These are phyloP conservation scores for Formica selysi DNA, from an alignment of 1,140 invertebrate species.

Conservation along the genomic window DNA sequence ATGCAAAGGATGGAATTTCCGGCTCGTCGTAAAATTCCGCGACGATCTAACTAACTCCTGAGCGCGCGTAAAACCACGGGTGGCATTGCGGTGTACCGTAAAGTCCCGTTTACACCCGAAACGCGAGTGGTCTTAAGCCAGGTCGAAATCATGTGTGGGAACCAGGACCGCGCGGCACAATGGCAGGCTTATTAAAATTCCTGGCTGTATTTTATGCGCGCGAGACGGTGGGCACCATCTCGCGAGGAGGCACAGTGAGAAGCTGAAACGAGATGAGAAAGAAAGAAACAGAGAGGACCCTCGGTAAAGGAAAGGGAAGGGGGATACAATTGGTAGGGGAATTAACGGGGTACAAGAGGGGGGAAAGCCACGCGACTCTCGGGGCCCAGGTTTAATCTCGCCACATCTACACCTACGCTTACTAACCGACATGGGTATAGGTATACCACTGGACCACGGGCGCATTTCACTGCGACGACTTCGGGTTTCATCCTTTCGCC, in stretches of 20 bases:
- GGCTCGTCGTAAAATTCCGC: conserved; percentile 70
- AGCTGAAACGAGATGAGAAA: conserved; percentile 42
- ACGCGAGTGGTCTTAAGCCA: conserved; percentile 69
- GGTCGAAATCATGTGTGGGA: conserved; percentile 80
- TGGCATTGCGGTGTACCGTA: conserved; percentile 56
- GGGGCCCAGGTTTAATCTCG: conserved; percentile 74
- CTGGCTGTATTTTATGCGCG: conserved; percentile 80
- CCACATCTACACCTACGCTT: conserved; percentile 81
- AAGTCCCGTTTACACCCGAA: conserved; percentile 74
- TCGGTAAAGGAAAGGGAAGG: conserved; percentile 40
- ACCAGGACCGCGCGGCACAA: conserved; percentile 76
- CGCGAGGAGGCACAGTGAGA: conserved; percentile 69
- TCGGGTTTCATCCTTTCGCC: conserved; percentile 69
- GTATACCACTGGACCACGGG: conserved; percentile 36
- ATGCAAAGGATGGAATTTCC: conserved; percentile 40
- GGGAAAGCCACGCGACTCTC: conserved; percentile 79
- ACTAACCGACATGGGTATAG: conserved; percentile 70
- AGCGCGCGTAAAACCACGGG: conserved; percentile 70
- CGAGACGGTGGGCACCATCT: conserved; percentile 74
- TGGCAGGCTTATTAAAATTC: conserved; percentile 83
- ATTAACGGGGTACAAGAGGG: conserved; percentile 64
- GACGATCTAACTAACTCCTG: conserved; percentile 73
- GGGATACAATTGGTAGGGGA: conserved; percentile 45
- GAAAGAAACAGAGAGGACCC: conserved; percentile 56
- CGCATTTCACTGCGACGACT: conserved; percentile 69